Conservation (phyloP, 2,888 invertebrate genomes). For the Kryphioiulus occultus region DNA sequence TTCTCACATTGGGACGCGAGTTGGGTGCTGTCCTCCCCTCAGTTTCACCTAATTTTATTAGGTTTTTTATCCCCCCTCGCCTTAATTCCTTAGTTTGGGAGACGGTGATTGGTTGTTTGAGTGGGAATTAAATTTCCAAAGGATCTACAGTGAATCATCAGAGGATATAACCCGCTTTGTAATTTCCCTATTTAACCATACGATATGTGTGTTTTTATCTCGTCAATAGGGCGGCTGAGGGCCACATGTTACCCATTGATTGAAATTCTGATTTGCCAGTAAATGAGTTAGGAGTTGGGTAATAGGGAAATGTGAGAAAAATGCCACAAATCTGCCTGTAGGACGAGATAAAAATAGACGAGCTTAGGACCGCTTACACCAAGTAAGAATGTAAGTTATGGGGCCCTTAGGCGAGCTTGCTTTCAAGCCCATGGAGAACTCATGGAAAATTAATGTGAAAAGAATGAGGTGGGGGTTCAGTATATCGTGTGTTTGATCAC, state of each 20-base stretch:
- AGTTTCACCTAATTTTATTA: conserved; percentile 5
- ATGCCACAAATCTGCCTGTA: neutral
- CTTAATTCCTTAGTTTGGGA: neutral
- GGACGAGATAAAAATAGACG: neutral
- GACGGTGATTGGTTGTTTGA: neutral
- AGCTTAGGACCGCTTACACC: neutral
- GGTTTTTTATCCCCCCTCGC: neutral
- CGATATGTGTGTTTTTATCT: neutral
- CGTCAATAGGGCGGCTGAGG: neutral
- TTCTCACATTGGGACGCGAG: neutral
- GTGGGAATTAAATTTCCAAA: neutral
- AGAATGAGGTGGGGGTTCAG: neutral
- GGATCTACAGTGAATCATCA: conserved; percentile 5
- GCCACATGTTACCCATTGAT: neutral
- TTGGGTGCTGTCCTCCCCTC: neutral
- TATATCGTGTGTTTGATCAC: neutral
- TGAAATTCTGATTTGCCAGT: neutral
- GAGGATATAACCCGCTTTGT: neutral
- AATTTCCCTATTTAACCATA: neutral
- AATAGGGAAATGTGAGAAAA: neutral
- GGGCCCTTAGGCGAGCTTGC: neutral
- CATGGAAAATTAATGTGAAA: neutral
- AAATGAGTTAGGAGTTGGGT: neutral
- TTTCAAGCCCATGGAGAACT: neutral
- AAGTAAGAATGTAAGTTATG: neutral